A percentile compares a stretch with the other conserved stretches of the same genome.
Evolutionary conservation across 2,113 vertebrate species (phyloP).

Genomic region (Passer domesticus): DNA sequence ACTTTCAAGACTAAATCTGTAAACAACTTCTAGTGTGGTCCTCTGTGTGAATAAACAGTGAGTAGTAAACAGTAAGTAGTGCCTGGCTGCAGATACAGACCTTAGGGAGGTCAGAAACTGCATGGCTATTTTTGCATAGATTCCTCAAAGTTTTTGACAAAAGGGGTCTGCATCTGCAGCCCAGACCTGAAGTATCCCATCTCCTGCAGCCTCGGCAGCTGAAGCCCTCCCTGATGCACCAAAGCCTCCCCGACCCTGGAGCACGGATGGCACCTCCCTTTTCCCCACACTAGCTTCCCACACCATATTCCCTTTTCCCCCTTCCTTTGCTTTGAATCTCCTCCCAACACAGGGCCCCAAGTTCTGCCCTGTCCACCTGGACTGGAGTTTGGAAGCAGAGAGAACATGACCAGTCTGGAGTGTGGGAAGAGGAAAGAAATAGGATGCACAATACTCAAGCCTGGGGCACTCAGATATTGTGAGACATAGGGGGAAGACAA

Average conservation of each 20-base stretch:
- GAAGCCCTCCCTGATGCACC: neutral
- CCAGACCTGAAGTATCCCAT: neutral
- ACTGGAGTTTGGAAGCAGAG: neutral
- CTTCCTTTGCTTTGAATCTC: neutral
- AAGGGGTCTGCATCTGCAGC: neutral
- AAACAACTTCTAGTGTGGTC: neutral
- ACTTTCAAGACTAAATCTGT: neutral
- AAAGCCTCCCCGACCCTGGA: neutral
- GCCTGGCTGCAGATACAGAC: rapidly evolving
- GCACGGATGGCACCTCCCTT: rapidly evolving
- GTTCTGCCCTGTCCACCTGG: neutral
- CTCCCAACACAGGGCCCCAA: neutral
- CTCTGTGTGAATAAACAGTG: neutral
- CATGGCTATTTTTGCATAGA: neutral
- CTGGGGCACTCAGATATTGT: neutral
- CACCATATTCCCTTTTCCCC: neutral
- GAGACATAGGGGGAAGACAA: neutral
- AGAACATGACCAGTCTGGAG: neutral
- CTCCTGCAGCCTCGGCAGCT: rapidly evolving
- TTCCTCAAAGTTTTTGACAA: neutral
- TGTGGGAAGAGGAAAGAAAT: neutral
- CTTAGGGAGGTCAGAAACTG: neutral
- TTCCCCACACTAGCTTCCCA: neutral
- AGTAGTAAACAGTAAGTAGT: neutral
- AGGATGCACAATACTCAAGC: neutral